Percentiles rank a stretch among this genome's conserved stretches.
phyloP scores from a whole-genome alignment of 2,888 invertebrate genomes.

The Myopa testacea region DNA sequence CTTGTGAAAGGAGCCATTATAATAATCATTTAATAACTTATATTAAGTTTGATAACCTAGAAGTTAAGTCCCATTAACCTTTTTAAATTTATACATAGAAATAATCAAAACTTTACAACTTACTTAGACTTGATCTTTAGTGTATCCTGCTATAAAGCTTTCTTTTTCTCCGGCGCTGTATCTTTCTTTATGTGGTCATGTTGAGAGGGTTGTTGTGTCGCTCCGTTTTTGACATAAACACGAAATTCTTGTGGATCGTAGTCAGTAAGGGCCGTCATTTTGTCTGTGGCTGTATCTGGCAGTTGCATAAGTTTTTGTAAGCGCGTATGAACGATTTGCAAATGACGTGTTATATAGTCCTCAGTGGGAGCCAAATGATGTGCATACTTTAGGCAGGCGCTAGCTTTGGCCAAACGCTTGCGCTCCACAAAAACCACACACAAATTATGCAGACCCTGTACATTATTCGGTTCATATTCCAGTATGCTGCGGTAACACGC shows the following conservation, averaged over 20 bases:
- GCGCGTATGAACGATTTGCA: slow-evolving; percentile 79
- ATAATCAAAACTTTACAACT: slow-evolving; percentile 7
- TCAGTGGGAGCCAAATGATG: slow-evolving; percentile 87
- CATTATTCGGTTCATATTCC: slow-evolving; percentile 87
- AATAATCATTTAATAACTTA: too few species aligned
- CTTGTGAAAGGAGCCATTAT: too few species aligned
- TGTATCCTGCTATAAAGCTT: slow-evolving; percentile 24
- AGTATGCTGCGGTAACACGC: slow-evolving; percentile 93
- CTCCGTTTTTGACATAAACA: slow-evolving; percentile 28
- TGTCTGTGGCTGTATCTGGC: slow-evolving; percentile 63
- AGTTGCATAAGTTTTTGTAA: slow-evolving; percentile 62
- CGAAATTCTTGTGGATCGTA: slow-evolving; percentile 66
- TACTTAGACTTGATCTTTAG: slow-evolving; percentile 3
- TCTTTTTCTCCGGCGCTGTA: slow-evolving; percentile 7
- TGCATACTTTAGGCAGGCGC: slow-evolving; percentile 85
- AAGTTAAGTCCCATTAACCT: too few species aligned
- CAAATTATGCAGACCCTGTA: slow-evolving; percentile 94
- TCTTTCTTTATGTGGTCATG: slow-evolving; percentile 18
- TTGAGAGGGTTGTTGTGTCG: neutral
- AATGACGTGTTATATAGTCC: slow-evolving; percentile 90
- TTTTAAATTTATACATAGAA: neutral
- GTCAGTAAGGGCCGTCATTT: slow-evolving; percentile 63
- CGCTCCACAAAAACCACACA: slow-evolving; percentile 96
- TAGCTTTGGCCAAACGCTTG: slow-evolving; percentile 86
- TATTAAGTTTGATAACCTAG: too few species aligned